These are phyloP conservation scores for Philereme transversata DNA, from an alignment of 2,888 invertebrate genomes.

Conservation along the genomic window DNA sequence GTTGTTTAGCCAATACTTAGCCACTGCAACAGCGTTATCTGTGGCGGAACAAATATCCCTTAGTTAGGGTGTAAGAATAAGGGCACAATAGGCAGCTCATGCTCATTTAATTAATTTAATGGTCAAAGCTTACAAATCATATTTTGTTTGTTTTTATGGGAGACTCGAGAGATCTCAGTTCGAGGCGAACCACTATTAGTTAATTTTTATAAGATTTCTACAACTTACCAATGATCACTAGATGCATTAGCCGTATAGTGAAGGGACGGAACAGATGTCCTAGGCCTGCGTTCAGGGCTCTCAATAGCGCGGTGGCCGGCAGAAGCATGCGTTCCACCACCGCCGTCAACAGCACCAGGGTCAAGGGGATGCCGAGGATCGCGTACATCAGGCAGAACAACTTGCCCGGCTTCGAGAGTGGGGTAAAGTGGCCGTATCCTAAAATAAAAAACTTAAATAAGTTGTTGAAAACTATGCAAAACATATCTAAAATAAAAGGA, in stretches of 20 bases:
- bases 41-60: too few species aligned
- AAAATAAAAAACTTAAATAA: constrained; percentile 31
- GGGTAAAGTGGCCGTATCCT: constrained; percentile 96
- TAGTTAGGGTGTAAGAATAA: too few species aligned
- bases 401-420: constrained; percentile 93
- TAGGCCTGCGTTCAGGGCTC: constrained; percentile 87
- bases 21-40: too few species aligned
- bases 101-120: too few species aligned
- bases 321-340: constrained; percentile 91
- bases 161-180: too few species aligned
- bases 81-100: too few species aligned
- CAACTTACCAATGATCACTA: constrained; percentile 86
- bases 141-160: too few species aligned
- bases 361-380: constrained; percentile 92
- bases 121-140: too few species aligned
- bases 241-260: constrained; percentile 90
- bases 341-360: constrained; percentile 92
- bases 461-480: too few species aligned
- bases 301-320: constrained; percentile 88
- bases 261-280: constrained; percentile 90
- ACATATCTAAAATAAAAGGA: too few species aligned
- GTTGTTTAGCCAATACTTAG: too few species aligned
- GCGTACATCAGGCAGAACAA: constrained; percentile 95
- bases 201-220: background rate
- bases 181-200: too few species aligned